These are phyloP conservation scores for Delichon dasypus DNA, from an alignment of 2,797 vertebrate genomes.

Conservation along the genomic window DNA sequence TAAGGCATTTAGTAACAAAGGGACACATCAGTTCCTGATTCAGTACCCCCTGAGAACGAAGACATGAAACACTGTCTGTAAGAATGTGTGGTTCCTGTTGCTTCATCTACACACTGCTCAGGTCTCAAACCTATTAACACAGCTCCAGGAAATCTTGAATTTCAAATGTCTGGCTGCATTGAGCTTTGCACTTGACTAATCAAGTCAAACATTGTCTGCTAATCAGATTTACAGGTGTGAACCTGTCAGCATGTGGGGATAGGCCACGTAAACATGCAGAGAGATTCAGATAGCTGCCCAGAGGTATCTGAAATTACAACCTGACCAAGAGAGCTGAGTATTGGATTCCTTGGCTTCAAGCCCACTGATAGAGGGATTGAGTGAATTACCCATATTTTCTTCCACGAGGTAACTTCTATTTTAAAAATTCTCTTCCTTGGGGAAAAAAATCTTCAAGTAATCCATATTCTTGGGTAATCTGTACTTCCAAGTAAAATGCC, in stretches of 20 bases:
- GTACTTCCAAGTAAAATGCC: background rate
- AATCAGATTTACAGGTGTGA: slow-evolving; percentile 44
- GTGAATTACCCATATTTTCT: background rate
- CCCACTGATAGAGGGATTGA: background rate
- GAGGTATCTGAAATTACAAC: slow-evolving; percentile 35
- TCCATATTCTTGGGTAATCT: background rate
- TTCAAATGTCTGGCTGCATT: slow-evolving; percentile 15
- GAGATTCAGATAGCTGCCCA: slow-evolving; percentile 23
- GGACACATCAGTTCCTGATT: background rate
- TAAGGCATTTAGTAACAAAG: background rate
- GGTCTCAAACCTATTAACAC: slow-evolving; percentile 20
- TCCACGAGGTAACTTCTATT: background rate
- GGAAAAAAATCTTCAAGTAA: background rate
- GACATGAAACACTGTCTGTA: background rate
- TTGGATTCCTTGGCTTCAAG: background rate
- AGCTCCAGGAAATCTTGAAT: slow-evolving; percentile 40
- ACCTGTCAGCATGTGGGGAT: background rate
- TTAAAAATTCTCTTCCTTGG: background rate
- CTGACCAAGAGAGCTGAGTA: background rate
- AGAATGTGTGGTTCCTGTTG: background rate
- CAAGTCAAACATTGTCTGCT: slow-evolving; percentile 47
- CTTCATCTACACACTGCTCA: background rate
- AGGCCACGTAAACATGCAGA: slow-evolving; percentile 23
- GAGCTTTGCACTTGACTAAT: slow-evolving; percentile 47
- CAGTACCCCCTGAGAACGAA: background rate